These are phyloP conservation scores for Chromobotia macracanthus DNA, from an alignment of 2,797 vertebrate species.

Conservation along the genomic window DNA sequence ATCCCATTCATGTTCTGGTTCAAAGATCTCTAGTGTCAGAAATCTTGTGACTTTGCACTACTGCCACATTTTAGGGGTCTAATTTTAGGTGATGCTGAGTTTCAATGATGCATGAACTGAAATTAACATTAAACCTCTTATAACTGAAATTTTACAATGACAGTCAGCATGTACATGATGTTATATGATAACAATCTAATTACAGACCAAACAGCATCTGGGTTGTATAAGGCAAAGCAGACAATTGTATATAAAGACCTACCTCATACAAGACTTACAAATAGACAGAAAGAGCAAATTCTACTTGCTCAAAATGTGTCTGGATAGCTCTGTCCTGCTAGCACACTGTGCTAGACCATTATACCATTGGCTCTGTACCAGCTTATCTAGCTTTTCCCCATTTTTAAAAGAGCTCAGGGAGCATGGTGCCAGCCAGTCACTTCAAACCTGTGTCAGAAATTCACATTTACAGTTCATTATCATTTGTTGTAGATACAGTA, in stretches of 20 bases:
- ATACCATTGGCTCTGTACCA: slow-evolving; percentile 48
- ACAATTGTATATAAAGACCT: background rate
- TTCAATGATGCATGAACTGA: background rate
- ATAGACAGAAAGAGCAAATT: background rate
- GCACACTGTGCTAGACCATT: slow-evolving; percentile 24
- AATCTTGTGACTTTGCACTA: background rate
- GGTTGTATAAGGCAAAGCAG: background rate
- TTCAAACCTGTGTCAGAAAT: slow-evolving; percentile 57
- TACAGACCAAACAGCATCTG: background rate
- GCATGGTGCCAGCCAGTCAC: slow-evolving; percentile 53
- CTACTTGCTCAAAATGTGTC: slow-evolving; percentile 32
- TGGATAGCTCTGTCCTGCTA: slow-evolving; percentile 11
- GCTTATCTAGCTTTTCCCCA: slow-evolving; percentile 52
- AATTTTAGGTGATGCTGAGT: background rate
- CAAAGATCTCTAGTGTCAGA: slow-evolving; percentile 13
- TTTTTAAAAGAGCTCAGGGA: slow-evolving; percentile 51
- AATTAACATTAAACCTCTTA: background rate
- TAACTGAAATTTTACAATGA: background rate
- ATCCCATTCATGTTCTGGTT: background rate
- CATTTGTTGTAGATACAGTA: slow-evolving; percentile 57
- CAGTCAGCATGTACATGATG: background rate
- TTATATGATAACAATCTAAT: background rate
- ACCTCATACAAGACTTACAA: background rate
- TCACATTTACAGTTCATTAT: slow-evolving; percentile 57
- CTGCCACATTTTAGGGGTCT: background rate